These are phyloP conservation scores for Tholera decimalis DNA, from an alignment of 2,888 invertebrate genomes.

Conservation along the genomic window DNA sequence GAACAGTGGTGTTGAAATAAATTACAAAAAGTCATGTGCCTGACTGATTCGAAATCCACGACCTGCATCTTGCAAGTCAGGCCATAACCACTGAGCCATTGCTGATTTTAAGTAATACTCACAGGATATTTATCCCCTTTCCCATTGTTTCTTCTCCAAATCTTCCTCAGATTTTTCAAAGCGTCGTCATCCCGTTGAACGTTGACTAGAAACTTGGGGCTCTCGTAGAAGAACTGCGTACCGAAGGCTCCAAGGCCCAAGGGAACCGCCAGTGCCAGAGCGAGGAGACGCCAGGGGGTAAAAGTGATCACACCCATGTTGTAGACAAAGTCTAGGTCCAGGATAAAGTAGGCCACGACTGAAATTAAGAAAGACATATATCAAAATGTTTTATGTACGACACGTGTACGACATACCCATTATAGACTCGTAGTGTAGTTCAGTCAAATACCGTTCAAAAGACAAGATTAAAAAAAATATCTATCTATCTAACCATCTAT, in stretches of 20 bases:
- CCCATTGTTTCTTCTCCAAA: slow-evolving; percentile 90
- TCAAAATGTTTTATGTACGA: neutral
- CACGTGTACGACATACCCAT: no score
- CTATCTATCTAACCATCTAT: no score
- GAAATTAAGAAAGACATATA: slow-evolving; percentile 15
- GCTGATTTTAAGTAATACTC: no score
- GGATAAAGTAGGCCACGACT: slow-evolving; percentile 70
- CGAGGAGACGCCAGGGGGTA: slow-evolving; percentile 77
- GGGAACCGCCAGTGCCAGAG: slow-evolving; percentile 86
- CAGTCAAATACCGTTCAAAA: no score
- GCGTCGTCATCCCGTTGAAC: slow-evolving; percentile 91
- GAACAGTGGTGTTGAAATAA: no score
- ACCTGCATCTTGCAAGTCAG: no score
- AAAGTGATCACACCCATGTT: slow-evolving; percentile 71
- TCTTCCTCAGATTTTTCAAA: slow-evolving; percentile 89
- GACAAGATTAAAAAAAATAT: no score
- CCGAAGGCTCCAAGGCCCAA: slow-evolving; percentile 90
- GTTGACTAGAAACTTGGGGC: slow-evolving; percentile 94
- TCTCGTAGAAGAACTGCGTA: slow-evolving; percentile 92
- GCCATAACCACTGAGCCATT: no score
- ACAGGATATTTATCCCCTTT: slow-evolving; percentile 65
- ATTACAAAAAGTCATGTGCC: no score
- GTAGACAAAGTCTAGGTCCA: slow-evolving; percentile 69
- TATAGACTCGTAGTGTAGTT: no score
- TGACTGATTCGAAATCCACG: no score